phyloP scores from a whole-genome alignment of 1,140 invertebrate species.

The Drosophila kurseongensis region DNA sequence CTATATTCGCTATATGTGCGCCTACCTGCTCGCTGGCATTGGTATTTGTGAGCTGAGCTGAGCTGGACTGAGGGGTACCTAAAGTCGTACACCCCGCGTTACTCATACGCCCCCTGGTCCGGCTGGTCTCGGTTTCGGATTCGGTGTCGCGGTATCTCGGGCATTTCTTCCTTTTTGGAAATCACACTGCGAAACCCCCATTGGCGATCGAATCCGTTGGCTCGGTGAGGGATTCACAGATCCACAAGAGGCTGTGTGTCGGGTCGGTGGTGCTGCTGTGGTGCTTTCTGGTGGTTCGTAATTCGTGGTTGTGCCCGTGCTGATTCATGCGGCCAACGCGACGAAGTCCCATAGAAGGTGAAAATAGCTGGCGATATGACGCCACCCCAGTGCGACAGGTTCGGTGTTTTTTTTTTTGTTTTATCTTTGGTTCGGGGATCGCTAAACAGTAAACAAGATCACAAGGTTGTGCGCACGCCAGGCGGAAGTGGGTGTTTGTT shows the following conservation, averaged over 20 bases:
- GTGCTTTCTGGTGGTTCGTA: slow-evolving; percentile 13
- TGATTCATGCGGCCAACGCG: slow-evolving; percentile 81
- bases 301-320: slow-evolving; percentile 20
- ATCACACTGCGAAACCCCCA: slow-evolving; percentile 66
- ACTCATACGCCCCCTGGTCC: slow-evolving; percentile 68
- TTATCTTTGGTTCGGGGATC: slow-evolving; percentile 55
- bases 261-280: slow-evolving; percentile 3
- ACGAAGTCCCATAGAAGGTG: slow-evolving; percentile 77
- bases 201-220: slow-evolving; percentile 16
- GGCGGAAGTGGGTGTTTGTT: slow-evolving; percentile 68
- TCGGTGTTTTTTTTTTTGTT: slow-evolving; percentile 36
- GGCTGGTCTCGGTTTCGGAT: background rate
- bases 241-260: slow-evolving; percentile 57
- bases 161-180: slow-evolving; percentile 77
- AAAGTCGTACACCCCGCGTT: slow-evolving; percentile 39
- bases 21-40: slow-evolving; percentile 15
- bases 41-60: slow-evolving; percentile 2
- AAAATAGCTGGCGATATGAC: slow-evolving; percentile 79
- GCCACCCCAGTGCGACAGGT: slow-evolving; percentile 77
- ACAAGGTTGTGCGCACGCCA: slow-evolving; percentile 81
- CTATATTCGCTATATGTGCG: slow-evolving; percentile 13
- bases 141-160: background rate
- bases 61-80: slow-evolving; percentile 31
- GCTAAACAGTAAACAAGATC: slow-evolving; percentile 83
- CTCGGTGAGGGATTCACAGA: slow-evolving; percentile 67